Conservation (phyloP, 1,140 invertebrate species). For the Drosophila santomea region DNA sequence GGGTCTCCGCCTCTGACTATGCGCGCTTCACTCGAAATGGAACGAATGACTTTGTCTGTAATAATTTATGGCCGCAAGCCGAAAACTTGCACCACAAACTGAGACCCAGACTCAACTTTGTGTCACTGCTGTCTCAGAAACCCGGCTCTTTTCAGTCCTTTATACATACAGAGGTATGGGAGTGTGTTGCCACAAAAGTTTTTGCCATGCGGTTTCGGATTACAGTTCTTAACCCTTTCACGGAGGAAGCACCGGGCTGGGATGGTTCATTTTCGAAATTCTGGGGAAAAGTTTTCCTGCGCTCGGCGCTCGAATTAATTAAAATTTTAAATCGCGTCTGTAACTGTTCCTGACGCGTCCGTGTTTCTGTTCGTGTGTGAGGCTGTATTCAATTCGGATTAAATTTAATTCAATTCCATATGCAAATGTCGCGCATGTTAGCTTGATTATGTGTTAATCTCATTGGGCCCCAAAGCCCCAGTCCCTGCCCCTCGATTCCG, state of each 20-base stretch:
- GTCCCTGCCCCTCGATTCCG: not conserved
- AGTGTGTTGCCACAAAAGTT: constrained; percentile 56
- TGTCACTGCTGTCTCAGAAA: constrained; percentile 54
- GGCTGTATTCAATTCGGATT: constrained; percentile 57
- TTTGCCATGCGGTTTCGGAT: constrained; percentile 72
- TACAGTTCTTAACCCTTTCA: constrained; percentile 60
- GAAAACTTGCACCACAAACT: constrained; percentile 68
- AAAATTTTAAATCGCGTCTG: constrained; percentile 66
- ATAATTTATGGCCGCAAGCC: constrained; percentile 78
- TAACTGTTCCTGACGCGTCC: constrained; percentile 55
- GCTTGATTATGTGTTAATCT: constrained; percentile 83
- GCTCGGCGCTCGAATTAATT: constrained; percentile 64
- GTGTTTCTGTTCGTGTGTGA: constrained; percentile 7
- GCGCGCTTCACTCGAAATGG: constrained; percentile 76
- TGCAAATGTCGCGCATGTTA: constrained; percentile 78
- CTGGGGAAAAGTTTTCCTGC: constrained; percentile 60
- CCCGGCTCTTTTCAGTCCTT: constrained; percentile 9
- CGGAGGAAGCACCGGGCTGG: constrained; percentile 21
- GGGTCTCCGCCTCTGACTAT: constrained; percentile 21
- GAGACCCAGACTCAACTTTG: constrained; percentile 66
- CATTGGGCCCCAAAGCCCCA: constrained; percentile 28
- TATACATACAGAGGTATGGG: constrained; percentile 5
- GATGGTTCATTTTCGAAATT: constrained; percentile 47
- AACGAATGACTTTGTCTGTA: constrained; percentile 83
- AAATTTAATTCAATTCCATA: constrained; percentile 78